phyloP scores from a whole-genome alignment of 2,888 invertebrate species.

The Mythimna loreyi region DNA sequence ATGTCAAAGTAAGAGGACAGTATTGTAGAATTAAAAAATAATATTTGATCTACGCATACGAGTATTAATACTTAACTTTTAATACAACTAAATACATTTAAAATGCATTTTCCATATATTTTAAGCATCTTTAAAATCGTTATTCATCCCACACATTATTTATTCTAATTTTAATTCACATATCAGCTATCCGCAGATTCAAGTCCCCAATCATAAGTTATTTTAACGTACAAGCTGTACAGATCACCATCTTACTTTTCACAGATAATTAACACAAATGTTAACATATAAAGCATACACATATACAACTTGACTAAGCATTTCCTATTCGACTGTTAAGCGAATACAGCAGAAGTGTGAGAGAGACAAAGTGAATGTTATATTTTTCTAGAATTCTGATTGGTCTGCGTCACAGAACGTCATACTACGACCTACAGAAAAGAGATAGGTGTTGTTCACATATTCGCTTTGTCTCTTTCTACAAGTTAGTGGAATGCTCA shows the following conservation, averaged over 20 bases:
- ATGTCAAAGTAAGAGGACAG: not conserved
- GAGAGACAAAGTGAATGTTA: no score
- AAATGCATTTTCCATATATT: conserved; percentile 13
- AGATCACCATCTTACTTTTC: not conserved
- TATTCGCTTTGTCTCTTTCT: no score
- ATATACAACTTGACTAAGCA: no score
- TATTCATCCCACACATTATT: conserved; percentile 37
- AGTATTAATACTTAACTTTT: conserved; percentile 21
- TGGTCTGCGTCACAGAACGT: no score
- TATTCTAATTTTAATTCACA: conserved; percentile 44
- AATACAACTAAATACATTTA: conserved; percentile 20
- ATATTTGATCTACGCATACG: conserved; percentile 1
- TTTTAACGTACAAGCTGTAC: not conserved
- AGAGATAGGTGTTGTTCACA: no score
- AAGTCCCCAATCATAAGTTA: not conserved
- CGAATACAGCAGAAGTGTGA: no score
- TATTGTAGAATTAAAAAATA: not conserved
- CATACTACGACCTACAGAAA: no score
- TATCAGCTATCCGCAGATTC: conserved; percentile 19
- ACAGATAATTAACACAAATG: not conserved
- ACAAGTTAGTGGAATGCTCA: not conserved
- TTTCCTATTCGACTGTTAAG: no score
- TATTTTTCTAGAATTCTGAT: no score
- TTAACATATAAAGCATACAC: not conserved
- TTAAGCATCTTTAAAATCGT: conserved; percentile 18